Base-by-base conservation (phyloP, 2,113 vertebrate species). In the Pyrgilauda ruficollis region DNA sequence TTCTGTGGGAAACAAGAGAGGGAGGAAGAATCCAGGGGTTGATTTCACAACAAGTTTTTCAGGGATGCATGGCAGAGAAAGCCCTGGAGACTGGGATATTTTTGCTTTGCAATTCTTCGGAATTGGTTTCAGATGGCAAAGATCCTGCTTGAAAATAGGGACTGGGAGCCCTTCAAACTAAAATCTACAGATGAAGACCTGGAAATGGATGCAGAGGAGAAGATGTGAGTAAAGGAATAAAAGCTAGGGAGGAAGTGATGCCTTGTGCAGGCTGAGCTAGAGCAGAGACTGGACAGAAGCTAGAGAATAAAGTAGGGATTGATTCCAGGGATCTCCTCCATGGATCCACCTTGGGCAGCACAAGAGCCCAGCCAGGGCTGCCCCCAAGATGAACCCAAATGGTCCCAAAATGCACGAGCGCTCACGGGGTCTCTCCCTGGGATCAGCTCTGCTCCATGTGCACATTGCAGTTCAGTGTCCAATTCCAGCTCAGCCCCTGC, bases 11-110 rank as follows among this genome's bases (percentile, higher is more conserved):
- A 64, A 12, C 1, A 1, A 15, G 28, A 28, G n/a, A 39, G 11
- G 22, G 53, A 78, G 9, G 33, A 15, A 46, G 30, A 86, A 79
- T 0, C 0, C 1, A 41, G 24, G 10, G 4, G 27, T 37, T 73
- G 5, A 3, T 62, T 64, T 44, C 2, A 0, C 22, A 41, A 30
- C 3, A 3, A 5, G 0, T 5, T 64, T 80, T 84, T 58, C 50
- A 52, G 58, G 67, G 58, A 16, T 20, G 14, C 41, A 10, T 13
- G 43, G 10, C 28, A 24, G 35, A n/a, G 30, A 37, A 61, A 52
- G 2, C 35, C 43, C 43, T n/a, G 20, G 41, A 44, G 24, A 22
- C 7, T 12, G 41, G 52, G 6, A 28, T 6, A 2, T 7, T 14
- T 43, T 74, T 46, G 22, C 13, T 37, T 27, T 2, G 9, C 3